Base-by-base conservation (phyloP, 64 coral and sea anemone genomes). In the Stichodactyla helianthus region DNA sequence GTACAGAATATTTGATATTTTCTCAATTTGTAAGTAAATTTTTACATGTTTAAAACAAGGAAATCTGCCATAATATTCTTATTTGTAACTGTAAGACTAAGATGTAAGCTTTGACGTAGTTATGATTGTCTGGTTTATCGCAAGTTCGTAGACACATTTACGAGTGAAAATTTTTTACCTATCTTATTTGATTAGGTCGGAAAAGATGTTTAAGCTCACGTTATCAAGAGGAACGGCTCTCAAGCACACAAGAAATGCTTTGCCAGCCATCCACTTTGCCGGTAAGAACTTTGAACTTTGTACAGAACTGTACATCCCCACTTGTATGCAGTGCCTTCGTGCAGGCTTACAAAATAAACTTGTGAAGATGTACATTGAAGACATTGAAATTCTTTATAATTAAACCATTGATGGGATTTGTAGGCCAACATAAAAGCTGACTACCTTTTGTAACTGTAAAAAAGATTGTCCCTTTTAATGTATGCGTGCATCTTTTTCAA, bases 211-310 rank as follows among this genome's bases (percentile, higher is more conserved):
- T 51, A 57, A 63, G 53, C 83, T 63, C 15, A 6, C 83, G 62
- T 54, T 84, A 11, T 14, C 55, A 5, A 84, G 56, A 17, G 83
- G 83, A 84, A 50, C 83, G 20, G 83, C 17, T 9, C 54, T 84
- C 8, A 84, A 62, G 13, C 83, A 62, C 13, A 51, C 83, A 17
- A 84, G 83, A 61, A 58, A 54, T 84, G 55, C 50, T 54, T 25
- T 84, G 27, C 83, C 83, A 55, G 25, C 59, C 83, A 84, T 84
- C 56, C 54, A 84, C 6, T 60, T 63, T 51, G 78, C 78, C 52
- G 78, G 78, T 81, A 81, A 19, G 50, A 26, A 74, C 10, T 28
- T 6, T 0, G 4, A 6, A 23, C 8, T 74, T n/a, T n/a, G n/a
- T n/a, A n/a, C n/a, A n/a, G n/a, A n/a, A n/a, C n/a, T n/a, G n/a